phyloP scores from a whole-genome alignment of 1,140 invertebrate genomes.

The Eumeta japonica region DNA sequence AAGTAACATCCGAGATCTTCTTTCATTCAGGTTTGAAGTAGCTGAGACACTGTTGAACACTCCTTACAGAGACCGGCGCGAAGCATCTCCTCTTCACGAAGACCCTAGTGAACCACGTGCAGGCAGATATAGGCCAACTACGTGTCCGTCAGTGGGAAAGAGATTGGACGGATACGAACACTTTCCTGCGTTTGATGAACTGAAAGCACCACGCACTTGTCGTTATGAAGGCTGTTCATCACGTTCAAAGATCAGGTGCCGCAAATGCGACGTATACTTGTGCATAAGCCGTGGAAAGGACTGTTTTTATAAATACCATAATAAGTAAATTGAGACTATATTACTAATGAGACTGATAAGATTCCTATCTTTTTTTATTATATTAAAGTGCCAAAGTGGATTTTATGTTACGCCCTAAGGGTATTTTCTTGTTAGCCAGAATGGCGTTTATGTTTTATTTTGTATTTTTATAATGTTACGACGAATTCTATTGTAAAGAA shows the following conservation, averaged over 20 bases:
- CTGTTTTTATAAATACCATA: conserved; percentile 8
- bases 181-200: conserved; percentile 9
- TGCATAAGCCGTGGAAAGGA: conserved; percentile 9
- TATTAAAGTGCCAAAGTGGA: not conserved
- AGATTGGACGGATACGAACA: conserved; percentile 18
- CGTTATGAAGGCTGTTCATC: conserved; percentile 8
- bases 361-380: not conserved
- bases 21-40: conserved; percentile 14
- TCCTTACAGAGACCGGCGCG: not conserved
- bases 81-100: not conserved
- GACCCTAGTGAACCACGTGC: not conserved
- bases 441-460: no score
- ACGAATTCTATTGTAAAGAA: no score
- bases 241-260: conserved; percentile 7
- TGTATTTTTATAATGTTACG: no score
- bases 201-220: conserved; percentile 12
- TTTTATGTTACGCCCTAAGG: no score
- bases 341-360: not conserved
- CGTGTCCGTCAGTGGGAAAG: conserved; percentile 9
- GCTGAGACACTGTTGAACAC: conserved; percentile 7
- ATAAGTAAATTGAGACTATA: not conserved
- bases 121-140: conserved; percentile 8
- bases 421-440: no score
- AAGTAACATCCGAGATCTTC: conserved; percentile 8
- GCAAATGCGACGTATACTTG: no score